Percentiles rank a stretch among this genome's conserved stretches.
phyloP scores from a whole-genome alignment of 1,140 invertebrate genomes.

The Drosophila takahashii region DNA sequence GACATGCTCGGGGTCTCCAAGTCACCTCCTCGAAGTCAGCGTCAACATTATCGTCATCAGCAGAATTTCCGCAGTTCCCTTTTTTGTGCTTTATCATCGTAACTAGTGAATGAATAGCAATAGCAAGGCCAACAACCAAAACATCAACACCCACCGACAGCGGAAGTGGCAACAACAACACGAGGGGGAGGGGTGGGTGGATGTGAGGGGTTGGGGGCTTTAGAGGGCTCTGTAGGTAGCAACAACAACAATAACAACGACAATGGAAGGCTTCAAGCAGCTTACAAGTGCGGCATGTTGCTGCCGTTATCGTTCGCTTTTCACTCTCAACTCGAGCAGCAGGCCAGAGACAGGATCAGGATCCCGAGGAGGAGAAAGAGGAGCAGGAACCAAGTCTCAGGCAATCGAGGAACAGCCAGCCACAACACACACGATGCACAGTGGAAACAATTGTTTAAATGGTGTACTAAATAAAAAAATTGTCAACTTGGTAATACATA shows the following conservation, averaged over 20 bases:
- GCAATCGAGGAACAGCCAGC: constrained; percentile 32
- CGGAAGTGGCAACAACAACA: constrained; percentile 6
- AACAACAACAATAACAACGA: constrained; percentile 41
- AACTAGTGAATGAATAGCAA: constrained; percentile 82
- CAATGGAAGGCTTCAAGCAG: constrained; percentile 74
- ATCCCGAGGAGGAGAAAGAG: constrained; percentile 4
- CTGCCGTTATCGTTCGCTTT: constrained; percentile 80
- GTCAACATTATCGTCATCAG: constrained; percentile 82
- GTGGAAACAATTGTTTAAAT: not conserved
- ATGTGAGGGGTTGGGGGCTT: too few relatives aligned
- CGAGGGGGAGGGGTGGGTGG: constrained; percentile 16
- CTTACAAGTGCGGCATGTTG: constrained; percentile 81
- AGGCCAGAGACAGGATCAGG: constrained; percentile 11
- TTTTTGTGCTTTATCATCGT: constrained; percentile 82
- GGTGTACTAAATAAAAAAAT: not conserved
- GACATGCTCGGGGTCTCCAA: not conserved
- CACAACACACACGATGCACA: constrained; percentile 30
- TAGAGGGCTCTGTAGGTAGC: not conserved
- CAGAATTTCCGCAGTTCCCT: constrained; percentile 78
- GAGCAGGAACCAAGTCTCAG: not conserved
- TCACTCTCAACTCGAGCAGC: constrained; percentile 59
- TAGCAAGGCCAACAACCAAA: constrained; percentile 70
- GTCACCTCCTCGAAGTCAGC: constrained; percentile 38
- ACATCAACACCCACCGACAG: constrained; percentile 68
- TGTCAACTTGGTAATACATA: too few relatives aligned